phyloP scores from a whole-genome alignment of 1,140 invertebrate genomes.

The Pseudomyrmex gracilis region DNA sequence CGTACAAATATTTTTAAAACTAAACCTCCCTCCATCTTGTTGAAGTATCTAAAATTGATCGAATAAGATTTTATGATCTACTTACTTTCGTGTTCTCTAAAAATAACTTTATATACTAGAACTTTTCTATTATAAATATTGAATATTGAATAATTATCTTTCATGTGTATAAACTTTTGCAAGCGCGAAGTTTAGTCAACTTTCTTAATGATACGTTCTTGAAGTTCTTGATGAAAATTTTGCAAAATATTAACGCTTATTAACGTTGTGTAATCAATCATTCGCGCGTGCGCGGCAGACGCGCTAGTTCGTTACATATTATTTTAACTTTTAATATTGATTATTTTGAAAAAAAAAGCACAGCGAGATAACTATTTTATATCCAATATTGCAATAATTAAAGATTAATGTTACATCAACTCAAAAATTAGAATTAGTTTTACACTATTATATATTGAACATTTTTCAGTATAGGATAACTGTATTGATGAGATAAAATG shows the following conservation, averaged over 20 bases:
- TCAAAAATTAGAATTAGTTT: too few relatives aligned
- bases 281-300: not conserved
- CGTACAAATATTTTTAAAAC: not conserved
- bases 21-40: not conserved
- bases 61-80: not conserved
- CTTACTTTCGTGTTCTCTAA: not conserved
- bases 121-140: not conserved
- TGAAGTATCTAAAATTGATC: conserved; percentile 19
- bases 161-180: not conserved
- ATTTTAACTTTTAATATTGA: too few relatives aligned
- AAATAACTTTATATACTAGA: not conserved
- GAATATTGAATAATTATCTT: conserved; percentile 9
- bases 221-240: conserved; percentile 22
- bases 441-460: too few relatives aligned
- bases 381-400: not conserved
- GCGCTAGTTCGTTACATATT: too few relatives aligned
- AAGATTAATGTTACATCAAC: too few relatives aligned
- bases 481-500: not conserved
- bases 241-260: not conserved
- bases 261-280: not conserved
- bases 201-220: not conserved
- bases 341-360: too few relatives aligned
- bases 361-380: conserved; percentile 28
- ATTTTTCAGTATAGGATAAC: too few relatives aligned
- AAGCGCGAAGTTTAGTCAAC: conserved; percentile 12